These are phyloP conservation scores for Diogma glabrata DNA, from an alignment of 2,888 invertebrate genomes.

Conservation along the genomic window DNA sequence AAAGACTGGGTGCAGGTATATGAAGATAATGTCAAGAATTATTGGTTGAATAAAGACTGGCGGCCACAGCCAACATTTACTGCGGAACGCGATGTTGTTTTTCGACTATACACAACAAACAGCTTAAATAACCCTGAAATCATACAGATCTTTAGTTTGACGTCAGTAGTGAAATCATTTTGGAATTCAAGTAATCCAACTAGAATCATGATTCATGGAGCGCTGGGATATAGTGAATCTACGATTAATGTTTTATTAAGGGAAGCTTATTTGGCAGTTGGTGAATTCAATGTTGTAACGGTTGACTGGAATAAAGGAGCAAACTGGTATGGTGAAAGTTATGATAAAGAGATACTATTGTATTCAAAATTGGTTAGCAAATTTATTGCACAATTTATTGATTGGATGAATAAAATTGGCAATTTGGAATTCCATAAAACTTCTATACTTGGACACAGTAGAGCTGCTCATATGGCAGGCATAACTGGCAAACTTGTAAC, in stretches of 20 bases:
- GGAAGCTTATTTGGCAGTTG: conserved; percentile 26
- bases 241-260: conserved; percentile 28
- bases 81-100: background rate
- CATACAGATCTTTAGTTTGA: conserved; percentile 15
- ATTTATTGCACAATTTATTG: conserved; percentile 26
- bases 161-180: conserved; percentile 17
- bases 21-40: too few relatives aligned
- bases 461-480: conserved; percentile 34
- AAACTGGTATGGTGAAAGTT: conserved; percentile 28
- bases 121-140: conserved; percentile 13
- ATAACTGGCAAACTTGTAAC: conserved; percentile 27
- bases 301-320: conserved; percentile 31
- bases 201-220: conserved; percentile 26
- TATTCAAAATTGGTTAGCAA: too few relatives aligned
- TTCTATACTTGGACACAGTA: conserved; percentile 33
- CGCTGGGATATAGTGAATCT: conserved; percentile 29
- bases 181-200: conserved; percentile 21
- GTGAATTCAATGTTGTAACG: conserved; percentile 29
- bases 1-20: too few relatives aligned
- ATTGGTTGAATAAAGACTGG: too few relatives aligned
- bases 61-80: background rate
- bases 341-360: too few relatives aligned
- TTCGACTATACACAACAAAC: background rate
- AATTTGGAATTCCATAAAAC: conserved; percentile 23
- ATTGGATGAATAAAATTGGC: conserved; percentile 22